Base-by-base conservation (phyloP, 2,888 invertebrate species). In the Pecten maximus region DNA sequence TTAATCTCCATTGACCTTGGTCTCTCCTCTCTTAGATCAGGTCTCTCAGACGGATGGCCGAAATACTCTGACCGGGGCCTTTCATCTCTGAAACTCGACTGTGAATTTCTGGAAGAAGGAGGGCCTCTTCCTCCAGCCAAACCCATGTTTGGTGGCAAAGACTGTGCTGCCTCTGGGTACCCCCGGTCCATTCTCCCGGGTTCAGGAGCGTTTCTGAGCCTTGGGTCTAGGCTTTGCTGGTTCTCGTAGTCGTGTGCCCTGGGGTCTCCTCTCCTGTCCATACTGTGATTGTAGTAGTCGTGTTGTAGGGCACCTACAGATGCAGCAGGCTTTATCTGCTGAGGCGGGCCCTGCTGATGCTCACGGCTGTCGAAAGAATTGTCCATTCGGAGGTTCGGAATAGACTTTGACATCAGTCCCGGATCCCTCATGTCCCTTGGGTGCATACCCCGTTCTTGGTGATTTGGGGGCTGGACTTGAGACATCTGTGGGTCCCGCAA, bases 201-300 rank as follows among this genome's bases (percentile, higher is more conserved):
- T 12, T 87, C 86, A 44, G 90, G 88, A 60, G 50, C 87, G 50
- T 88, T 92, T 28, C 93, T 91, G 48, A 93, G 16, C 50, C 92
- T 90, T 3, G 94, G 93, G 60, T 94, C 93, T 12, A 94, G 87
- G 88, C 88, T 89, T 10, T 95, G 95, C 89, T 96, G 95, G 91
- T 96, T 96, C 93, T 96, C 96, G 89, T 96, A 96, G 90, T 96
- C 95, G 44, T 95, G 94, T 89, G 92, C 93, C 40, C 93, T 91
- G 15, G 91, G 92, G 40, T 94, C 94, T 44, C 93, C 93, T 40
- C 93, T 90, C 35, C 91, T 90, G 39, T 92, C 92, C 3, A 93
- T 93, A 28, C 91, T 89, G 89, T 94, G 94, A 60, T 94, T 94
- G 88, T 94, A 94, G 88, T 94, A 94, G 87, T 94, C 94, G 50